These are phyloP conservation scores for Heterotis niloticus DNA, from an alignment of 2,113 vertebrate species.

Conservation along the genomic window DNA sequence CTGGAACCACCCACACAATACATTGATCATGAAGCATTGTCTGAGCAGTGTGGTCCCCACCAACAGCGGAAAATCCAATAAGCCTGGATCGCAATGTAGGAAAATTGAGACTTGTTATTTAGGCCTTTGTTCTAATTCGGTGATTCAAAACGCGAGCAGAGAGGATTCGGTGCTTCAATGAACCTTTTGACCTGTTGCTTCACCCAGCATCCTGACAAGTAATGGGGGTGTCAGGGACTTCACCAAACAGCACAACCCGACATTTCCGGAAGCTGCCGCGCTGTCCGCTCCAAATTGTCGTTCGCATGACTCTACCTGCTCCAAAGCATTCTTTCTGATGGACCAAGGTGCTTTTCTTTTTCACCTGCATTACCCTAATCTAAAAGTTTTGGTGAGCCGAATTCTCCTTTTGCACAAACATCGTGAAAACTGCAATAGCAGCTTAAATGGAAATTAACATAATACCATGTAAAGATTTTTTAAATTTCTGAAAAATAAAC, in stretches of 20 bases:
- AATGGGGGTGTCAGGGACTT: neutral
- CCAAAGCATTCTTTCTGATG: neutral
- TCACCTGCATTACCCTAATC: neutral
- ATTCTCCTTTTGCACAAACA: neutral
- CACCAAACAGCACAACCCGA: neutral
- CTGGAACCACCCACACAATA: neutral
- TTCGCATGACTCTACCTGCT: neutral
- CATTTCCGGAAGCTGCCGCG: neutral
- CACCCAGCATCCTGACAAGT: conserved; percentile 1
- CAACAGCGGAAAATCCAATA: neutral
- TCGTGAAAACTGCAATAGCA: neutral
- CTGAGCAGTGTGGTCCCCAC: neutral
- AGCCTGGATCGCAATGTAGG: neutral
- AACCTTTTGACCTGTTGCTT: conserved; percentile 2
- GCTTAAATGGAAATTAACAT: too few species aligned
- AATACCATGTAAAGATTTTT: too few species aligned
- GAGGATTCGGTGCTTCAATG: neutral
- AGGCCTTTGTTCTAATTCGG: neutral
- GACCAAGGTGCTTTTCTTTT: too few species aligned
- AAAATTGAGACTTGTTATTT: neutral
- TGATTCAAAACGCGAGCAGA: conserved; percentile 7
- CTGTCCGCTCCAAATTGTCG: neutral
- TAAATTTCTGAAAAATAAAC: too few species aligned
- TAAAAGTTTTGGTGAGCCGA: neutral
- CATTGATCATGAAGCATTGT: neutral